These are phyloP conservation scores for Alsophila aescularia DNA, from an alignment of 2,888 invertebrate genomes.

Conservation along the genomic window DNA sequence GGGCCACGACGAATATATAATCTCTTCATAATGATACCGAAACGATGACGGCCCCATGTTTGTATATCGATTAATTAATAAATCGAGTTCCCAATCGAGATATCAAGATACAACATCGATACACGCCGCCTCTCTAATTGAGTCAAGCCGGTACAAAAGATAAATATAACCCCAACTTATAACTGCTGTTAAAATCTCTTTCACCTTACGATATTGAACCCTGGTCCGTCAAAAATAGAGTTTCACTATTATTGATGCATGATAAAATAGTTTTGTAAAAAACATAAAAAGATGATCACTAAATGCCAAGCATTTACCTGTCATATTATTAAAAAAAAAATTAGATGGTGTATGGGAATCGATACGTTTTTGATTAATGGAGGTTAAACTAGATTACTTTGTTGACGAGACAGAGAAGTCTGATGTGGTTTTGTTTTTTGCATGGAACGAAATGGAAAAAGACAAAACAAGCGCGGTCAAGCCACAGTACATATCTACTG, in stretches of 20 bases:
- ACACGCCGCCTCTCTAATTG: slow-evolving; percentile 82
- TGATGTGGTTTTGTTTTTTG: slow-evolving; percentile 33
- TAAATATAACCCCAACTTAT: slow-evolving; percentile 55
- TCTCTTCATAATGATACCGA: slow-evolving; percentile 69
- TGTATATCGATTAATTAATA: slow-evolving; percentile 85
- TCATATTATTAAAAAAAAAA: slow-evolving; percentile 77
- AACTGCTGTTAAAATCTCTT: slow-evolving; percentile 20
- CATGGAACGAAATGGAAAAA: not conserved
- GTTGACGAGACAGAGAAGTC: slow-evolving; percentile 63
- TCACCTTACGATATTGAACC: slow-evolving; percentile 33
- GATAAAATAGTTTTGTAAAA: slow-evolving; percentile 42
- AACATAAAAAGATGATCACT: slow-evolving; percentile 66
- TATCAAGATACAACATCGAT: slow-evolving; percentile 73
- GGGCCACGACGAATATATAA: slow-evolving; percentile 44
- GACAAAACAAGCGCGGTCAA: too few relatives aligned
- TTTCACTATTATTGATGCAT: not conserved
- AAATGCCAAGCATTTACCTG: slow-evolving; percentile 82
- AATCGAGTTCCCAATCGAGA: slow-evolving; percentile 77
- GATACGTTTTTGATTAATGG: slow-evolving; percentile 80
- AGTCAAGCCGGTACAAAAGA: slow-evolving; percentile 79
- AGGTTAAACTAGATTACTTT: slow-evolving; percentile 72
- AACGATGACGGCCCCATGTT: slow-evolving; percentile 80
- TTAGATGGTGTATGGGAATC: slow-evolving; percentile 75
- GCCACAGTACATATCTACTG: too few relatives aligned
- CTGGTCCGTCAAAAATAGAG: slow-evolving; percentile 24